Conservation (phyloP, 2,113 vertebrate species). For the Scomber japonicus region DNA sequence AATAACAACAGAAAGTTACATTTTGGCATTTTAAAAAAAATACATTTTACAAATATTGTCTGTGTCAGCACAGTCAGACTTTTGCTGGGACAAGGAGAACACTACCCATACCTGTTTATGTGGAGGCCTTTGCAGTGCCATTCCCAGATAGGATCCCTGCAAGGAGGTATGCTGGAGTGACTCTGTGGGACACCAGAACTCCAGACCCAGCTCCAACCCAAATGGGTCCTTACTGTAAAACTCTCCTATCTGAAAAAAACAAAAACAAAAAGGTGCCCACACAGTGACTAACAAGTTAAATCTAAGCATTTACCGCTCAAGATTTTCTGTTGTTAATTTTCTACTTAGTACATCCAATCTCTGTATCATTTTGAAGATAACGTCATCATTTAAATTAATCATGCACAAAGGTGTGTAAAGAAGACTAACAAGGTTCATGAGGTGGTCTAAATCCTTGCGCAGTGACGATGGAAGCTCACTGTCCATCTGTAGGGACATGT, state of each 20-base stretch:
- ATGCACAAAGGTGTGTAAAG: conserved; percentile 8
- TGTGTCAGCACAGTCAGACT: background rate
- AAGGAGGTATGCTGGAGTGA: conserved; percentile 93
- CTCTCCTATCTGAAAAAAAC: conserved; percentile 89
- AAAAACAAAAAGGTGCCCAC: conserved; percentile 31
- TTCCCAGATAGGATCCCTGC: conserved; percentile 94
- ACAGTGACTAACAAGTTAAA: background rate
- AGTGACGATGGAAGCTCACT: conserved; percentile 92
- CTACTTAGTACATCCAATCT: background rate
- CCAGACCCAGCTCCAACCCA: conserved; percentile 91
- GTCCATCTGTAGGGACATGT: conserved; percentile 97
- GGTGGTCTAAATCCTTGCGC: conserved; percentile 93
- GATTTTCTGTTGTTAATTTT: too few relatives aligned
- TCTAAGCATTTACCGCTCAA: too few relatives aligned
- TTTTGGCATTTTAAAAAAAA: too few relatives aligned
- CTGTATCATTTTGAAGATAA: background rate
- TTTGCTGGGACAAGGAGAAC: background rate
- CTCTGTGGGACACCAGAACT: conserved; percentile 97
- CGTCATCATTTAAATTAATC: background rate
- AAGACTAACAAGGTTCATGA: conserved; percentile 92
- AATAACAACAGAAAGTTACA: background rate
- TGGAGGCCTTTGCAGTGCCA: conserved; percentile 94
- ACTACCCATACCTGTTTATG: conserved; percentile 91
- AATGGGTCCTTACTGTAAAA: conserved; percentile 93
- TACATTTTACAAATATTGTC: too few relatives aligned